These are phyloP conservation scores for Eubasilissa splendida DNA, from an alignment of 2,888 invertebrate species.

Conservation along the genomic window DNA sequence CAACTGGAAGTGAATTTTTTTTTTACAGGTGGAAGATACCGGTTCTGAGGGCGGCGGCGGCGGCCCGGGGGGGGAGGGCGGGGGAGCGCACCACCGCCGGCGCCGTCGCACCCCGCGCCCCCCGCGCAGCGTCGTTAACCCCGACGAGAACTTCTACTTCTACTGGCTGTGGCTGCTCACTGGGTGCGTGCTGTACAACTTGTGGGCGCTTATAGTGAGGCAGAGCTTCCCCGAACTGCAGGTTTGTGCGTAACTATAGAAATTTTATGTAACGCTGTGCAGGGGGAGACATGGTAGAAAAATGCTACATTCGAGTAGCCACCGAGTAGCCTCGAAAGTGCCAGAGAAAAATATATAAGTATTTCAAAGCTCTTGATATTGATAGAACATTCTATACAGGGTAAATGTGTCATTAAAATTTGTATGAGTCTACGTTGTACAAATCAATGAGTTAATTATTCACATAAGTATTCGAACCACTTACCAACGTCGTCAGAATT, in stretches of 20 bases:
- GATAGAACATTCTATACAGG: too few relatives aligned
- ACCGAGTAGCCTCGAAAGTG: too few relatives aligned
- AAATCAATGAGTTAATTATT: too few relatives aligned
- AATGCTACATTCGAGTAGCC: too few relatives aligned
- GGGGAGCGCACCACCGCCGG: slow-evolving; percentile 74
- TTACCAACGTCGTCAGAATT: too few relatives aligned
- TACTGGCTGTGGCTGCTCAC: slow-evolving; percentile 95
- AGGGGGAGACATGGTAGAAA: too few relatives aligned
- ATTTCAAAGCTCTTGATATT: too few relatives aligned
- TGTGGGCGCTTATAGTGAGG: slow-evolving; percentile 95
- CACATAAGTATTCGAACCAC: too few relatives aligned
- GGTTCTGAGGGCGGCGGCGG: slow-evolving; percentile 80
- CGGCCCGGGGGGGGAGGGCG: slow-evolving; percentile 66
- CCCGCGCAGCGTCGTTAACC: slow-evolving; percentile 90
- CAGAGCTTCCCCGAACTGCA: slow-evolving; percentile 95
- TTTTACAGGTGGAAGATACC: slow-evolving; percentile 75
- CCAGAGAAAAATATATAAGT: too few relatives aligned
- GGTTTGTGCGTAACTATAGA: slow-evolving; percentile 62
- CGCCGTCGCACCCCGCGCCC: slow-evolving; percentile 80
- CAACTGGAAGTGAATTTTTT: background rate
- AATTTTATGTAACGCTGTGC: too few relatives aligned
- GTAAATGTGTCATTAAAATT: too few relatives aligned
- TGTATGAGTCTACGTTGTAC: too few relatives aligned
- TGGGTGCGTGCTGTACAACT: slow-evolving; percentile 91
- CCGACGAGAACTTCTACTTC: slow-evolving; percentile 96